These are phyloP conservation scores for Brachyhypopomus occidentalis DNA, from an alignment of 2,113 vertebrate genomes.

Conservation along the genomic window DNA sequence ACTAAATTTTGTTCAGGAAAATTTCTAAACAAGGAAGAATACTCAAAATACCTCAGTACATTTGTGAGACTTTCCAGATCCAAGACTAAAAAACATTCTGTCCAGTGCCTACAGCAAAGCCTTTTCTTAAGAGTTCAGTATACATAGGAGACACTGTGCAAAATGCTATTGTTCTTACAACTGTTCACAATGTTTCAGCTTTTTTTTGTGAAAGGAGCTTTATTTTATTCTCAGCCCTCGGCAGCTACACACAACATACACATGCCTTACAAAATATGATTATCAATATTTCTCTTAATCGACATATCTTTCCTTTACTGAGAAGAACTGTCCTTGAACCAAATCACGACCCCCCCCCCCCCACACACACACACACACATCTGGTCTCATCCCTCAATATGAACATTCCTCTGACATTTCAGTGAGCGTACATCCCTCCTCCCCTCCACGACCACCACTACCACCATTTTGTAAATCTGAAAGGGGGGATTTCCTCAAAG, in stretches of 20 bases:
- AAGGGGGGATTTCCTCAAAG: slow-evolving; percentile 71
- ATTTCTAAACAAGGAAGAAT: neutral
- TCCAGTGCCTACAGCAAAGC: too few relatives aligned
- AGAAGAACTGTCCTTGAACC: slow-evolving; percentile 14
- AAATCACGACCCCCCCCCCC: slow-evolving; percentile 14
- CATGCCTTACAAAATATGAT: slow-evolving; percentile 29
- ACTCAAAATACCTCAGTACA: neutral
- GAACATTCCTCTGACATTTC: slow-evolving; percentile 39
- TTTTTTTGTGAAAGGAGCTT: neutral
- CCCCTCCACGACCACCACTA: slow-evolving; percentile 27
- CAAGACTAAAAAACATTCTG: too few relatives aligned
- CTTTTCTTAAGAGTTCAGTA: too few relatives aligned
- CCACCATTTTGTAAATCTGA: slow-evolving; percentile 61
- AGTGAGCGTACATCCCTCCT: slow-evolving; percentile 36
- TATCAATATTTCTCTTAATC: slow-evolving; percentile 38
- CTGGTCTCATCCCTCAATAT: slow-evolving; percentile 46
- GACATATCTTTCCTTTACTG: slow-evolving; percentile 9
- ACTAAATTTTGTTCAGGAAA: neutral
- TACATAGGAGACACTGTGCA: neutral
- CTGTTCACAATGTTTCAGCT: neutral
- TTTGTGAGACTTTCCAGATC: neutral
- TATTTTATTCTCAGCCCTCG: slow-evolving; percentile 12
- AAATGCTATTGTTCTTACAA: neutral
- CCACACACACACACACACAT: slow-evolving; percentile 28
- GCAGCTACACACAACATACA: neutral